phyloP scores from a whole-genome alignment of 2,797 vertebrate species.

The Avahi laniger region DNA sequence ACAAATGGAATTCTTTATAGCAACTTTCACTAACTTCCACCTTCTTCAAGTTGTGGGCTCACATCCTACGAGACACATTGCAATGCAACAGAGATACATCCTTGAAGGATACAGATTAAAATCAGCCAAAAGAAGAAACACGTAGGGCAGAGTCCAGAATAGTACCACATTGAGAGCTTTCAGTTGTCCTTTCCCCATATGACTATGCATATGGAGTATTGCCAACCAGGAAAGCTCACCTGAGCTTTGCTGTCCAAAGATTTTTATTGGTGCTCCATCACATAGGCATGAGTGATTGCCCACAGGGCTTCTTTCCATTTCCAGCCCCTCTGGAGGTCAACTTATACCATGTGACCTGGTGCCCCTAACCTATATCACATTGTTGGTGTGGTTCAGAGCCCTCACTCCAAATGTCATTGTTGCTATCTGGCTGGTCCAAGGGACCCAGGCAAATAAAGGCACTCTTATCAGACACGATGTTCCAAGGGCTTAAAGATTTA shows the following conservation, averaged over 20 bases:
- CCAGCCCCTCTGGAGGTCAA: background rate
- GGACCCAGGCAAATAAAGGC: background rate
- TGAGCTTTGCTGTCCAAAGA: rapidly evolving
- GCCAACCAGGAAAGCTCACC: background rate
- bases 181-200: rapidly evolving
- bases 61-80: background rate
- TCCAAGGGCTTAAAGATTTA: background rate
- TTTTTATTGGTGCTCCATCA: background rate
- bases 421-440: background rate
- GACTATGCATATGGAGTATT: rapidly evolving
- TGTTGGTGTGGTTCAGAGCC: rapidly evolving
- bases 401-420: rapidly evolving
- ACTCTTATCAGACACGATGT: rapidly evolving
- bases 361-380: rapidly evolving
- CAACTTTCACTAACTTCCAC: background rate
- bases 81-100: background rate
- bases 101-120: background rate
- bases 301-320: rapidly evolving
- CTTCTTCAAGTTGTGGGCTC: background rate
- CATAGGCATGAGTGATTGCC: rapidly evolving
- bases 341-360: background rate
- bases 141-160: background rate
- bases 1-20: background rate
- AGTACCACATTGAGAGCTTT: background rate
- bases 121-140: background rate